phyloP scores from a whole-genome alignment of 2,888 invertebrate species.

The Drosophila helvetica region DNA sequence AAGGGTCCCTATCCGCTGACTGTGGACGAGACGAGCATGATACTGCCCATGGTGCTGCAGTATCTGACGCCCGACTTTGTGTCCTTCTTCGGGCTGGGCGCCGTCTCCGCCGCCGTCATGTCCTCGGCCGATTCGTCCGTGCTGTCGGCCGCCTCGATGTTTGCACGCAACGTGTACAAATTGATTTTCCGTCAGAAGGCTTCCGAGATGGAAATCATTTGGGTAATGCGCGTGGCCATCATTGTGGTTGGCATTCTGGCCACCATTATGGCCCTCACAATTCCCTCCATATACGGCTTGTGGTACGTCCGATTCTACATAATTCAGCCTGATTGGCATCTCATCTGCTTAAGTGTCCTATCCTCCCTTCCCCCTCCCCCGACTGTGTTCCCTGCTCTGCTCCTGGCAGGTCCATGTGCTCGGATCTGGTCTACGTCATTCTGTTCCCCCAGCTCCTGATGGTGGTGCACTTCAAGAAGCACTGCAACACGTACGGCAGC shows the following conservation, averaged over 20 bases:
- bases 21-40: constrained; percentile 93
- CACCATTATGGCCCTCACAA: constrained; percentile 98
- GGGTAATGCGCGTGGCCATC: constrained; percentile 97
- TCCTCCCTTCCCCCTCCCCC: neutral
- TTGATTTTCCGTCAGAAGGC: constrained; percentile 98
- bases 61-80: constrained; percentile 98
- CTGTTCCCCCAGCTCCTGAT: constrained; percentile 98
- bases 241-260: constrained; percentile 95
- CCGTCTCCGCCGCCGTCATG: constrained; percentile 99
- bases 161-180: constrained; percentile 99
- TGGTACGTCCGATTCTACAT: constrained; percentile 87
- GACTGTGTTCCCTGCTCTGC: neutral
- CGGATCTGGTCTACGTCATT: constrained; percentile 99
- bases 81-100: constrained; percentile 98
- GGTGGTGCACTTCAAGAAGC: constrained; percentile 97
- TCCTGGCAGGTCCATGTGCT: constrained; percentile 95
- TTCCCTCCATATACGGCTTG: constrained; percentile 98
- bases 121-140: constrained; percentile 99
- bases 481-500: constrained; percentile 99
- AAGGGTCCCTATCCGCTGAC: constrained; percentile 90
- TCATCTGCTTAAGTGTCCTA: constrained; percentile 31
- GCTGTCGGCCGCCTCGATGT: constrained; percentile 99
- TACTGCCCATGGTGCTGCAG: constrained; percentile 98
- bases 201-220: constrained; percentile 98
- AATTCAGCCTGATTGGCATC: constrained; percentile 36